Evolutionary conservation across 2,888 invertebrate species (phyloP), one percentile per base, ranked within the genome.

Genomic region (Formica aserva): DNA sequence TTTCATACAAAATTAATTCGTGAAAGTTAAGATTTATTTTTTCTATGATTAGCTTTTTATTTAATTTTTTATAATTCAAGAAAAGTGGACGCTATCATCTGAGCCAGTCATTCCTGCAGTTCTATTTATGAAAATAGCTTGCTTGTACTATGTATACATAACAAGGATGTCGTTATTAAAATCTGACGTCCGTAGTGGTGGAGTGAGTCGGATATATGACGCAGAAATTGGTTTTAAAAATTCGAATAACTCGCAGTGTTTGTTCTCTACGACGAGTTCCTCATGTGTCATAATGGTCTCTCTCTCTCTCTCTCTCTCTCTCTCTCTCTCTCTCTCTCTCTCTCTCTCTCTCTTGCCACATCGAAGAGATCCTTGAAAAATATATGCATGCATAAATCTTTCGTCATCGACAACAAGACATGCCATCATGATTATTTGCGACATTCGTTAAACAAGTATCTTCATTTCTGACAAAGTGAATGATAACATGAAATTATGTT

Each of bases 341-440:
- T 76, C 45, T 66, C n/a, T 52, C 32, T 74, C 22, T 76, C 35
- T 76, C 35, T 48, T 35, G 66, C 76, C 35, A 48, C 52, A 35
- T 75, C 32, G 22, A 45, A 66, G 52, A 76, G n/a, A 77, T 66
- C 76, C 76, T 77, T 77, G 76, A 55, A n/a, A 75, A 29, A 75
- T 75, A 75, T 15, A 11, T 55, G 35, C 26, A 38, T 67, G 52
- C 52, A 29, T 52, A 55, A 52, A 67, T 18, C 67, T 55, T 52
- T n/a, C 76, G 66, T 66, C 67, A 26, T 77, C 76, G 67, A 22
- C 52, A 67, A 52, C 38, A 55, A 29, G 67, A 52, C 26, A n/a
- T 38, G 69, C 11, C 38, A 15, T 75, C 75, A 63, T n/a, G 26
- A 55, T 77, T 69, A 69, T 55, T 67, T 77, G 77, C 77, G 77